Conservation (phyloP, 1,140 invertebrate species). For the Macrostomum lignano region DNA sequence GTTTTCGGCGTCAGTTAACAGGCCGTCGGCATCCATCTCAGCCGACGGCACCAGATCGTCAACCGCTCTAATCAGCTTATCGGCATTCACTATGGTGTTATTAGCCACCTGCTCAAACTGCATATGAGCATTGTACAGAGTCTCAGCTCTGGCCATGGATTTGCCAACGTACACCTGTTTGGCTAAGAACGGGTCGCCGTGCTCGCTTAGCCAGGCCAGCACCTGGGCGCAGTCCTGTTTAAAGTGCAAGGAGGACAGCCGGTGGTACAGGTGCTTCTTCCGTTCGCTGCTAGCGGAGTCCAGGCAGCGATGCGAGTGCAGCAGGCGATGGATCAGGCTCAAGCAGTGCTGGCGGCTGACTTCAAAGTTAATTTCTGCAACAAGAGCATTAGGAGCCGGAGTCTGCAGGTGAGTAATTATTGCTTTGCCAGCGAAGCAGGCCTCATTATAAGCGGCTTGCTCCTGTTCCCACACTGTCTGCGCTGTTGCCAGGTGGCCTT, state of each 20-base stretch:
- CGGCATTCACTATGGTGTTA: slow-evolving; percentile 91
- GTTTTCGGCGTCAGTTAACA: no score
- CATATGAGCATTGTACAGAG: slow-evolving; percentile 85
- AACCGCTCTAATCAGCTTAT: slow-evolving; percentile 71
- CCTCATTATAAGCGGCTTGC: slow-evolving; percentile 11
- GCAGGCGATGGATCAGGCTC: no score
- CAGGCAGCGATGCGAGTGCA: no score
- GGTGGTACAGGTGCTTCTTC: no score
- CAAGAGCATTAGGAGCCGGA: slow-evolving; percentile 18
- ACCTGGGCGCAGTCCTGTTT: slow-evolving; percentile 54
- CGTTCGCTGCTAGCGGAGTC: no score
- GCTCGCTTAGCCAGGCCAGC: slow-evolving; percentile 41
- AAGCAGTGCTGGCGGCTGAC: no score
- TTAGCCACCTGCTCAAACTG: slow-evolving; percentile 46
- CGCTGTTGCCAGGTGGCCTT: no score
- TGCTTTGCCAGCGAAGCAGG: slow-evolving; percentile 29
- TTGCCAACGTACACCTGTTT: slow-evolving; percentile 83
- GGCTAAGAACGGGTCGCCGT: slow-evolving; percentile 85
- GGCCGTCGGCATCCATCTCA: no score
- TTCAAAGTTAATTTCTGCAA: slow-evolving; percentile 1
- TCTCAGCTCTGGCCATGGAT: slow-evolving; percentile 64
- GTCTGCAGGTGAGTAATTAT: slow-evolving; percentile 27
- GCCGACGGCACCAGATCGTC: slow-evolving; percentile 77
- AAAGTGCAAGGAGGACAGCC: no score
- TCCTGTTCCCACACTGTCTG: slow-evolving; percentile 4